phyloP scores from a whole-genome alignment of 2,797 vertebrate genomes.

The Agapornis canus region DNA sequence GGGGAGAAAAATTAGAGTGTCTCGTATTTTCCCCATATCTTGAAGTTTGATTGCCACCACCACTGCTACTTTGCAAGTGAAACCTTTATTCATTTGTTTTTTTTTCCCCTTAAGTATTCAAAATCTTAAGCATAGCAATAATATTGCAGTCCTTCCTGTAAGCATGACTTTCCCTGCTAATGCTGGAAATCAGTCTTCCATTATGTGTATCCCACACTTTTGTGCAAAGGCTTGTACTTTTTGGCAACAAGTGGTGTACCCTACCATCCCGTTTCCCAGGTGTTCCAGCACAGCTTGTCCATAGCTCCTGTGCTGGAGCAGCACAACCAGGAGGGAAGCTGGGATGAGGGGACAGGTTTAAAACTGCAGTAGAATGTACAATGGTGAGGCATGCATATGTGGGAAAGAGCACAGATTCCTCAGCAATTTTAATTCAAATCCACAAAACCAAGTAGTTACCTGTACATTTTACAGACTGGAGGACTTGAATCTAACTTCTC shows the following conservation, averaged over 20 bases:
- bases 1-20: background rate
- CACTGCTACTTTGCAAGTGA: background rate
- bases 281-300: background rate
- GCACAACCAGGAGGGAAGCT: background rate
- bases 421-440: background rate
- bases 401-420: background rate
- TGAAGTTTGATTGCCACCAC: background rate
- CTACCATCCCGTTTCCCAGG: background rate
- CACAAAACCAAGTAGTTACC: background rate
- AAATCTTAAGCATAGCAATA: background rate
- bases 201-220: background rate
- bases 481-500: background rate
- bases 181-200: background rate
- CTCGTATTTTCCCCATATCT: background rate
- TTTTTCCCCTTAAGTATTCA: background rate
- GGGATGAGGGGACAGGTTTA: background rate
- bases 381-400: accelerated
- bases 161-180: background rate
- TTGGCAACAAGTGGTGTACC: background rate
- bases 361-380: too few species aligned
- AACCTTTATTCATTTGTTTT: background rate
- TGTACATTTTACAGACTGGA: background rate
- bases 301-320: background rate
- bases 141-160: background rate
- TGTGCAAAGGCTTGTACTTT: background rate